Evolutionary conservation across 1,140 invertebrate genomes (phyloP), one percentile per base, ranked within the genome.

Genomic region (Meloidogyne floridensis): DNA sequence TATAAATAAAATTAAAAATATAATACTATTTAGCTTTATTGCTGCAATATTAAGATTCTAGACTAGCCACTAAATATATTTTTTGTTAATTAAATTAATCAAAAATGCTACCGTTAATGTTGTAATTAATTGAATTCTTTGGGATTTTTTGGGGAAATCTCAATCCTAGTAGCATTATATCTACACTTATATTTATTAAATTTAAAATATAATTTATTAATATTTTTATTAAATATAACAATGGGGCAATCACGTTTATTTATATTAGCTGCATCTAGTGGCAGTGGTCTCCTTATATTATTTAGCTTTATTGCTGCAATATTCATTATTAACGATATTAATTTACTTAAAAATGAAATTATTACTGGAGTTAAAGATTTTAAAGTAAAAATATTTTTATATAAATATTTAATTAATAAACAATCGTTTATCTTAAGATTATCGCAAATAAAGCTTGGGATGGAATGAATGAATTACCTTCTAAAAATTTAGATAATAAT

Each of bases 281-380:
- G 59, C 15, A n/a, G 15, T 65, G n/a, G 15, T 18, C 10, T 65
- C n/a, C 15, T 65, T n/a, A n/a, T 65, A 6, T n/a, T 65, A n/a
- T 65, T 18, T 6, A 1, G 59, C 1, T 65, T 65, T n/a, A 65
- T 65, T 65, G 2, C n/a, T 65, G 7, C 59, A 65, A 65, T 65
- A 65, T 65, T 65, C 6, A 65, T 65, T n/a, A 65, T 65, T 65
- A 65, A 65, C 15, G 59, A 65, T 65, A 65, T 65, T 65, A 65
- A 65, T 65, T 65, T 6, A 7, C 59, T 65, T 65, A 65, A 6
- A n/a, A 15, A 65, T 7, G 59, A 65, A 65, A 65, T 65, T 65
- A 6, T 65, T n/a, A 6, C 6, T 65, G 59, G 59, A 7, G 7
- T 65, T 4, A n/a, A 65, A n/a, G 59, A 65, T 65, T 65, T 65